Evolutionary conservation across 2,888 invertebrate genomes (phyloP), one percentile per base, ranked within the genome.

Genomic region (Pterobdella sp.): DNA sequence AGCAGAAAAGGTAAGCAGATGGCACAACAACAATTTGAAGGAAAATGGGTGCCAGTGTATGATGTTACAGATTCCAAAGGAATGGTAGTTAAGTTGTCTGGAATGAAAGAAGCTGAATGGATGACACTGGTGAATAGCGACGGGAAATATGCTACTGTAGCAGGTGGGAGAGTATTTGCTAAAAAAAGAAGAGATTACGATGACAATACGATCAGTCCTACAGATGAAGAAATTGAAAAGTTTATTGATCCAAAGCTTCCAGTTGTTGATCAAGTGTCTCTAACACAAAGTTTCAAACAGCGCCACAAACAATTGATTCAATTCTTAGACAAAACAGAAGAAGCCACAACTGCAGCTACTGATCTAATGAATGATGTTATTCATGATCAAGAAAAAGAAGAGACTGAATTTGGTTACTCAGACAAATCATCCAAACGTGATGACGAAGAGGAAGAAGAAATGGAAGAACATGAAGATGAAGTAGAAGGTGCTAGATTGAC

Each of bases 11-110:
- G 32, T 52, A 29, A 26, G 4, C 70, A 70, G 34, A 29, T 36
- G n/a, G 32, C 49, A 31, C 52, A 29, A 26, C 70, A 70, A 31
- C 29, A 56, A 10, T 70, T 70, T 34, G 70, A 70, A 26, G 70
- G 70, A 4, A 70, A 70, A 70, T 70, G 70, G 70, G 70, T 70
- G 14, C 70, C 70, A 52, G 56, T 70, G n/a, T 56, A 70, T 32
- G 70, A 70, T 52, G 36, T 26, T 32, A 52, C 29, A 14, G 70
- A 52, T 14, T 29, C 26, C 2, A 31, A 52, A n/a, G 70, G 70
- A 32, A 52, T 26, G 4, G 56, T 52, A 2, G 18, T 70, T 18
- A 70, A 70, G 52, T 56, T 70, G 26, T 56, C 70, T 31, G 70
- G 70, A 18, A 70, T 70, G 70, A 37, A 32, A 29, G 49, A 35